Evolutionary conservation across 1,140 invertebrate species (phyloP).

Genomic region (Tetramorium alpestre): DNA sequence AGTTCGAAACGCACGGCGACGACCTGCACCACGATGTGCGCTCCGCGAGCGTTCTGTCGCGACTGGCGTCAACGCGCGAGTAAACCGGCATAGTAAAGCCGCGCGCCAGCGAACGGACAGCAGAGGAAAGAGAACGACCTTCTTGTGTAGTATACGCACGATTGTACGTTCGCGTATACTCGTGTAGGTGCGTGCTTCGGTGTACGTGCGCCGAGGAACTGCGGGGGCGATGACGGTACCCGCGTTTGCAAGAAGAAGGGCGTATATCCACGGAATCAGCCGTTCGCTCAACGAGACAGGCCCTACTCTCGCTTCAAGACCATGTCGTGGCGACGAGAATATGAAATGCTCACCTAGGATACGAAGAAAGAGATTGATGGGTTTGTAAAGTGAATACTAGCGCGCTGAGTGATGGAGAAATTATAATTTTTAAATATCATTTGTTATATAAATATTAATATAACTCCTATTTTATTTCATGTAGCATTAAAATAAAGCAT

Average conservation of each 20-base stretch:
- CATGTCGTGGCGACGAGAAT: background rate
- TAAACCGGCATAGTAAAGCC: conserved; percentile 56
- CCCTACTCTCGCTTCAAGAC: conserved; percentile 1
- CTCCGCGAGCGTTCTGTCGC: conserved; percentile 76
- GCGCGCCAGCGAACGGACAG: conserved; percentile 30
- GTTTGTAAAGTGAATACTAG: background rate
- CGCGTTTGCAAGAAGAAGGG: conserved; percentile 3
- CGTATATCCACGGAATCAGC: conserved; percentile 51
- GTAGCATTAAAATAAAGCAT: too few relatives aligned
- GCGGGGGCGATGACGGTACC: conserved; percentile 55
- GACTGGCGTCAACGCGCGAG: conserved; percentile 74
- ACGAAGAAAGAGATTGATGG: background rate
- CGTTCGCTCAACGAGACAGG: background rate
- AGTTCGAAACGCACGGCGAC: background rate
- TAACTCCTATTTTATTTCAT: too few relatives aligned
- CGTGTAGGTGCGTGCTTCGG: background rate
- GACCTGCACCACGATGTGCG: conserved; percentile 51
- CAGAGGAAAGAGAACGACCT: conserved; percentile 81
- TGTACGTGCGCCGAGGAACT: conserved; percentile 18
- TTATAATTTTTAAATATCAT: background rate
- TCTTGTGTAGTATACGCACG: conserved; percentile 65
- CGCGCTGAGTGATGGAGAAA: background rate
- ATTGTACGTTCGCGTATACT: conserved; percentile 5
- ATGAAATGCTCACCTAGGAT: background rate
- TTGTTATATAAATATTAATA: background rate